These are phyloP conservation scores for Artibeus jamaicensis DNA, from an alignment of 2,797 vertebrate species.

Conservation along the genomic window DNA sequence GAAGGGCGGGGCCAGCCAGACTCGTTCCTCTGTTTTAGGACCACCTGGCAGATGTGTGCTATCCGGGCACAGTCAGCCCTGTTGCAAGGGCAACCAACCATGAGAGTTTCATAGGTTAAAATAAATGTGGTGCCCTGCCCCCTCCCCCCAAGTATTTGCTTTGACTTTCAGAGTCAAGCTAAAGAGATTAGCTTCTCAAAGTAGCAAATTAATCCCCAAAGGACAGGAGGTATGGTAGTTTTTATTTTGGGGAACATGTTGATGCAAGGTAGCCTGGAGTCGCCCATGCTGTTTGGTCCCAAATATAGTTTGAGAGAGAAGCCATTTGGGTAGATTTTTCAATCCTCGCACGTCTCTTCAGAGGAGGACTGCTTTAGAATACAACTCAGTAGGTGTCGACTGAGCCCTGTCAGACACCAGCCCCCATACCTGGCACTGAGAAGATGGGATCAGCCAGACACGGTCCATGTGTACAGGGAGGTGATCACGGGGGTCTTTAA, in stretches of 20 bases:
- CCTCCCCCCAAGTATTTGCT: constrained; percentile 25
- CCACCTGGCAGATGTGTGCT: constrained; percentile 82
- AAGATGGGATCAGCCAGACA: not conserved
- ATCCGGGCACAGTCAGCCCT: constrained; percentile 50
- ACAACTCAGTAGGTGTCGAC: not conserved
- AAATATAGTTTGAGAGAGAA: constrained; percentile 56
- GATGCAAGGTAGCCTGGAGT: constrained; percentile 16
- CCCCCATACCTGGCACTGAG: not conserved
- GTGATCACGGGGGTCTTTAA: not conserved
- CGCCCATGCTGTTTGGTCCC: constrained; percentile 36
- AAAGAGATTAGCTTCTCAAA: constrained; percentile 61
- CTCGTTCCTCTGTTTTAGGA: constrained; percentile 64
- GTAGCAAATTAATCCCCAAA: constrained; percentile 5
- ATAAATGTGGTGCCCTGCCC: constrained; percentile 64
- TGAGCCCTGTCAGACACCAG: not conserved
- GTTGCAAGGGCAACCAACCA: constrained; percentile 66
- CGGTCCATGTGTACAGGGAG: fast-evolving
- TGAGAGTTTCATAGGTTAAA: constrained; percentile 81
- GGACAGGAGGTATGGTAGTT: constrained; percentile 32
- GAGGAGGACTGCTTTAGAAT: not conserved
- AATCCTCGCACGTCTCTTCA: not conserved
- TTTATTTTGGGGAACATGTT: constrained; percentile 51
- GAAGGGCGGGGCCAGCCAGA: constrained; percentile 23
- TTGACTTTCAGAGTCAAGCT: constrained; percentile 64
- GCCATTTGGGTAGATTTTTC: not conserved